Evolutionary conservation across 2,797 vertebrate species (phyloP).

Genomic region (Platyrinchus mystaceus): DNA sequence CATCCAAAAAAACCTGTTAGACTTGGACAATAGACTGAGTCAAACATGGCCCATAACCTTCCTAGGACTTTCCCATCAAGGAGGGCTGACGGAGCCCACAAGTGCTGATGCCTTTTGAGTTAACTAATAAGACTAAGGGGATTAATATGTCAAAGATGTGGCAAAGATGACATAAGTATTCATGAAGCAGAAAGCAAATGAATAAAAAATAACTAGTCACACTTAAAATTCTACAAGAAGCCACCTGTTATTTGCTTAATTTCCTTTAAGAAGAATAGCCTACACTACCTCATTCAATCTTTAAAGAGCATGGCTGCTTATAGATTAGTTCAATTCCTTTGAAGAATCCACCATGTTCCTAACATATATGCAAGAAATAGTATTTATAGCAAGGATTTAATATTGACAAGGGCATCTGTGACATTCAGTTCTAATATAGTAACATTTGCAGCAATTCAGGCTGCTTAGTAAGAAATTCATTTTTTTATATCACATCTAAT

Average conservation of each 20-base stretch:
- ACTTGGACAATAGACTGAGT: background rate
- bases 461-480: conserved; percentile 32
- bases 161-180: background rate
- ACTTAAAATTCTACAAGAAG: background rate
- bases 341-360: background rate
- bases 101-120: background rate
- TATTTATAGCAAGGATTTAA: background rate
- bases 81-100: background rate
- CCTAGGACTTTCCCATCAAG: background rate
- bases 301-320: background rate
- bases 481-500: conserved; percentile 31
- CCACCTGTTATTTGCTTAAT: background rate
- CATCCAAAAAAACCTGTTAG: background rate
- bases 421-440: background rate
- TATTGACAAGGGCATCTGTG: conserved; percentile 6
- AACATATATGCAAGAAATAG: background rate
- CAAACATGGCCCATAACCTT: background rate
- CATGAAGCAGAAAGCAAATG: background rate
- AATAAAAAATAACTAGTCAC: background rate
- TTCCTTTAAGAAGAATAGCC: background rate
- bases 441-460: background rate
- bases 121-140: background rate
- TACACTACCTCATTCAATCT: background rate
- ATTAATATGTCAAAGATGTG: background rate
- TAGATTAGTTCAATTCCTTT: background rate